Percentiles rank a stretch among this genome's conserved stretches.
Conservation (phyloP, 2,797 vertebrate genomes). For the Myiotriccus ornatus region DNA sequence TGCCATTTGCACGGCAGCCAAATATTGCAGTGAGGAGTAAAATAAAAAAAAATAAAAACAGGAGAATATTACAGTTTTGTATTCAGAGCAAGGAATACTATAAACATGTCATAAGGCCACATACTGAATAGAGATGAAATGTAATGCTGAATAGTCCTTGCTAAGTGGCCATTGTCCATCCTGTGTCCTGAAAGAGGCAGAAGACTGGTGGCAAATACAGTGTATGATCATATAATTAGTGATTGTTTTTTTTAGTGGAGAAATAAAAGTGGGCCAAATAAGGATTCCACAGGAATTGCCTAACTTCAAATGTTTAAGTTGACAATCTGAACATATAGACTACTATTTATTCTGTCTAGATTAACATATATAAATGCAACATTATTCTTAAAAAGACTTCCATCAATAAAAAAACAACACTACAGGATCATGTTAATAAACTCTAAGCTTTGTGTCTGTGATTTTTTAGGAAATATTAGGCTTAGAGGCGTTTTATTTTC, state of each 20-base stretch:
- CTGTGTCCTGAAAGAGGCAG: neutral
- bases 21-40: neutral
- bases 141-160: neutral
- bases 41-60: neutral
- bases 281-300: neutral
- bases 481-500: constrained; percentile 60
- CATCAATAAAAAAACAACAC: fast-evolving
- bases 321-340: neutral
- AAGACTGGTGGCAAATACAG: neutral
- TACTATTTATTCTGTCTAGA: neutral
- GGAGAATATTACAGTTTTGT: neutral
- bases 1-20: neutral
- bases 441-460: neutral
- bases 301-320: neutral
- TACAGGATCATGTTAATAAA: neutral
- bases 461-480: constrained; percentile 27
- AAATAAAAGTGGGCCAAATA: neutral
- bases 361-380: neutral
- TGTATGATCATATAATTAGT: neutral
- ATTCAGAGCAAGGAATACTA: neutral
- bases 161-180: neutral
- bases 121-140: neutral
- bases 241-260: neutral
- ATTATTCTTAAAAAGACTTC: neutral
- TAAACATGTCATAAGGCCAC: neutral